Evolutionary conservation across 2,888 invertebrate genomes (phyloP), one percentile per base, ranked within the genome.

Genomic region (Catocala fraxini): DNA sequence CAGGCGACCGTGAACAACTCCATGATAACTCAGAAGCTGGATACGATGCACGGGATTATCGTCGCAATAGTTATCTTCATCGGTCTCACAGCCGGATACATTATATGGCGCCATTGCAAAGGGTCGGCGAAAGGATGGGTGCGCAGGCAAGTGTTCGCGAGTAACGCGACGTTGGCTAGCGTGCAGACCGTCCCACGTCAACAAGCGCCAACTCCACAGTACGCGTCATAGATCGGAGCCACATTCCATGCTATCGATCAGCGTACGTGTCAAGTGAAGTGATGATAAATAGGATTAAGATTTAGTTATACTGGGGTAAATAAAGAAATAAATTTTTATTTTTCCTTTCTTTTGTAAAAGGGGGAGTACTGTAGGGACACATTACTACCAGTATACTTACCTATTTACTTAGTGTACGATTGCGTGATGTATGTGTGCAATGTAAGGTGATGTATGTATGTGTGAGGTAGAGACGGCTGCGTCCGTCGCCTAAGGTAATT

Each of bases 1-100:
- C 42, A 42, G 42, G 42, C 42, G 42, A 42, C 42, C n/a, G 42
- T 42, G 42, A 42, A 42, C 42, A 42, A 42, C 42, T 42, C 42
- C 11, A 42, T 42, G 42, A 42, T n/a, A 10, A 42, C 42, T 5
- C 42, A 42, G 42, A 42, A 42, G 42, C 42, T 42, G 42, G 42
- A 42, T 7, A 42, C 42, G n/a, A 42, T 42, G 42, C n/a, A 42
- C n/a, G 4, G 42, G 42, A n/a, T 42, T n/a, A 42, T 5, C 42
- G 42, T 11, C 42, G n/a, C 42, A n/a, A 42, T 42, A n/a, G 42
- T 42, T 10, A 42, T 42, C 42, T 4, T 42, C n/a, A n/a, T 42
- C 42, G 42, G 42, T n/a, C n/a, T 42, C 10, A 10, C 42, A 10
- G 42, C 42, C 42, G 42, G 11, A 42, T 42, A 42, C 42, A n/a